Evolutionary conservation across 2,888 invertebrate species (phyloP), one percentile per base, ranked within the genome.

Genomic region (Troglohyphantes excavatus): DNA sequence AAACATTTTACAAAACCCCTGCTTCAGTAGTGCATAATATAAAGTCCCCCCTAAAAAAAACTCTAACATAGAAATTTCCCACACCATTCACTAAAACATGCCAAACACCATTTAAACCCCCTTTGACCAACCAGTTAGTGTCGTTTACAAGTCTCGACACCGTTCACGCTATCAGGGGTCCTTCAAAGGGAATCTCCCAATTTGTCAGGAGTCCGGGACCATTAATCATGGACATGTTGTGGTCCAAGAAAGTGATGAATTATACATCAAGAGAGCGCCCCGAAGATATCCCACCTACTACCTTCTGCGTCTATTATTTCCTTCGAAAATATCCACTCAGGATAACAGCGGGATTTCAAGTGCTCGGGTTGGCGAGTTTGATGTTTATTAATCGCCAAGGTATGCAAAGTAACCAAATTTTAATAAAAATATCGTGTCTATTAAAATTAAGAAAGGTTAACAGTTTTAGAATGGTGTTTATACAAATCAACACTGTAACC

Each of bases 151-250:
- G 23, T 61, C n/a, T 61, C 39, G 13, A 72, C 63, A 63, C 39
- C 7, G 5, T 11, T 13, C 59, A 26, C 46, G 59, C 59, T 75
- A 75, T 61, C 61, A 27, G 59, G 27, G 53, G 63, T 65, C 63
- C n/a, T 61, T 21, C 29, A 23, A 65, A 78, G 65, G 26, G 7
- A 43, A 65, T 11, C 39, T 23, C 33, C 43, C 65, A 78, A 78
- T 78, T 78, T 78, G 78, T 78, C 78, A 78, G 43, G 59, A 23
- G 17, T 26, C 6, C 11, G 29, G 23, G 19, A 78, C 63, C 78
- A 78, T 78, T 78, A 78, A 78, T 78, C 78, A 78, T 33, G 6
- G n/a, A 19, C 39, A 63, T 33, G 29, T 78, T 78, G 63, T 65
- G 23, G 39, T 43, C 65, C 78, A 33, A 26, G 53, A 53, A 5